These are phyloP conservation scores for Heteromyza rotundicornis DNA, from an alignment of 2,888 invertebrate species.

Conservation along the genomic window DNA sequence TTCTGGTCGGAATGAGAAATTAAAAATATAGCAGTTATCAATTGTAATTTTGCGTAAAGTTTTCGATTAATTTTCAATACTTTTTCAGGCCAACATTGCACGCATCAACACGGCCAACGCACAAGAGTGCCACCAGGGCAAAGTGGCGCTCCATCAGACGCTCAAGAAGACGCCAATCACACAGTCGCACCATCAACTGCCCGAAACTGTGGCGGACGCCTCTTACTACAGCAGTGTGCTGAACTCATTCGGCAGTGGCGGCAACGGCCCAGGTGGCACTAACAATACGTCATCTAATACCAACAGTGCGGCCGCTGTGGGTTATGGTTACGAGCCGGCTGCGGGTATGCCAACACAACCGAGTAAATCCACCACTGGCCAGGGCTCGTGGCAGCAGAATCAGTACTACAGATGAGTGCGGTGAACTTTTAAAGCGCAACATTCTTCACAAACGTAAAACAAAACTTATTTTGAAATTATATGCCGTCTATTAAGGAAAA, in stretches of 20 bases:
- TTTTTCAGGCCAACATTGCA: constrained; percentile 57
- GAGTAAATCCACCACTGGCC: constrained; percentile 28
- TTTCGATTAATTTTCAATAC: too few relatives aligned
- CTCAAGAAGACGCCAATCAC: constrained; percentile 50
- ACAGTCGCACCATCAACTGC: constrained; percentile 44
- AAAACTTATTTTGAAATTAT: too few relatives aligned
- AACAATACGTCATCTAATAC: constrained; percentile 12
- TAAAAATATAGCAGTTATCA: too few relatives aligned
- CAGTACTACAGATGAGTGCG: constrained; percentile 50
- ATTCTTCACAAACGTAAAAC: too few relatives aligned
- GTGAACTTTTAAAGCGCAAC: too few relatives aligned
- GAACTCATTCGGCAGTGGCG: constrained; percentile 48
- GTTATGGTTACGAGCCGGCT: constrained; percentile 17
- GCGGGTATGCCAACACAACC: constrained; percentile 22
- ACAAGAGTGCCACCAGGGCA: constrained; percentile 58
- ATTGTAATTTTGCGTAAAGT: too few relatives aligned
- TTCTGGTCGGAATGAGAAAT: too few relatives aligned
- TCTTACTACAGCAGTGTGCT: constrained; percentile 59
- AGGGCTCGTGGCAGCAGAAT: constrained; percentile 45
- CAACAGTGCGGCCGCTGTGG: constrained; percentile 31
- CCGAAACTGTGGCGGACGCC: constrained; percentile 57
- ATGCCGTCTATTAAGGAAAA: too few relatives aligned
- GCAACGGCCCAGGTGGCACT: not conserved
- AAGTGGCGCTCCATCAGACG: constrained; percentile 54
- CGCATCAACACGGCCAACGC: constrained; percentile 59